Evolutionary conservation across 2,797 vertebrate genomes (phyloP).

Genomic region (Dendrocincla tyrannina): DNA sequence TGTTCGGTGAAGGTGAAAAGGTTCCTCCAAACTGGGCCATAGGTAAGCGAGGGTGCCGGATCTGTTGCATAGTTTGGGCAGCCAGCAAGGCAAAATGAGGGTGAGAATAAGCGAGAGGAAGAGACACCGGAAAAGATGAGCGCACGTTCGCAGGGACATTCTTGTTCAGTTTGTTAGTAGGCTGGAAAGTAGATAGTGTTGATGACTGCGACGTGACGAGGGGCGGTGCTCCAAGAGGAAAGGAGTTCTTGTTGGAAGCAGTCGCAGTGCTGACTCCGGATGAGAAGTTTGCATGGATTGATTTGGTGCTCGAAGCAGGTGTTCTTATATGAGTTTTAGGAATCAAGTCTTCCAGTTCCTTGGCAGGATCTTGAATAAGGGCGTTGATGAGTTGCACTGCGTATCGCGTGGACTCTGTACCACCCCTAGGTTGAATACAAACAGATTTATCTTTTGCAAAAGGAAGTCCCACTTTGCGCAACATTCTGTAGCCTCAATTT

Average conservation of each 20-base stretch:
- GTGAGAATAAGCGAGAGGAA: conserved; percentile 94
- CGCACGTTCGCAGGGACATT: conserved; percentile 89
- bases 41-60: conserved; percentile 95
- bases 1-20: conserved; percentile 92
- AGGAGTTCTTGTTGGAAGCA: conserved; percentile 87
- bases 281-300: conserved; percentile 86
- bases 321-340: conserved; percentile 96
- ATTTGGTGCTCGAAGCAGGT: conserved; percentile 87
- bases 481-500: background rate
- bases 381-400: conserved; percentile 98
- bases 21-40: conserved; percentile 98
- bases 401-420: conserved; percentile 95
- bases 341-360: conserved; percentile 98
- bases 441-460: background rate
- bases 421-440: conserved; percentile 82
- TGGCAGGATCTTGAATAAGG: conserved; percentile 98
- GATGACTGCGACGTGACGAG: conserved; percentile 89
- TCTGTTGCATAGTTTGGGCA: conserved; percentile 99
- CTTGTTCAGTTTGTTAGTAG: conserved; percentile 89
- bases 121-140: conserved; percentile 92
- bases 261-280: conserved; percentile 84
- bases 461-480: background rate
- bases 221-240: conserved; percentile 86
- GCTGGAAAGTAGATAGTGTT: conserved; percentile 85
- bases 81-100: conserved; percentile 96